Evolutionary conservation across 1,140 invertebrate genomes (phyloP), one percentile per base, ranked within the genome.

Genomic region (Oedothorax gibbosus): DNA sequence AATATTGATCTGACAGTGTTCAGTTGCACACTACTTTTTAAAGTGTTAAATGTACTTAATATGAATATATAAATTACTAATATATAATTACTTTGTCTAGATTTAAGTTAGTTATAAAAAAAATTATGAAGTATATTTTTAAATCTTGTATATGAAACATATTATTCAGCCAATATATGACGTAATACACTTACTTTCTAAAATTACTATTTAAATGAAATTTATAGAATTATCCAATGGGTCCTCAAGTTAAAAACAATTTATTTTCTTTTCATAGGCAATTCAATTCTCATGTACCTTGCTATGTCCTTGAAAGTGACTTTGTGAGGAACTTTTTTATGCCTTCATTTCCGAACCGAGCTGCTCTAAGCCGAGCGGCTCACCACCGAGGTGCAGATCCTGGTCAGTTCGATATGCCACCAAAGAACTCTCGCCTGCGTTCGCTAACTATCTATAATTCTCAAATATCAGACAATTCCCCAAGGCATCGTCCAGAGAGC

Each of bases 391-490:
- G n/a, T 56, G 21, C 51, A 15, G 77, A 86, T 20, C 51, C 21
- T 65, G 50, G 51, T 0, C 60, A 57, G 10, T 50, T 20, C 56
- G 73, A 86, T 65, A 18, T 75, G 15, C 62, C 71, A 14, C 57
- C 73, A 21, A 78, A 65, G 60, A 85, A 54, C 49, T 66, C 81
- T n/a, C 73, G 83, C 18, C 49, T 85, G 11, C 73, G 83, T 62
- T 79, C 86, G 14, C 14, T 87, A 15, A 87, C 86, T 6, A 85
- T 87, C 21, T 87, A 87, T 50, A 87, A 87, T 57, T 87, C 86
- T 15, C 84, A 85, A 18, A 85, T 85, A 18, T 68, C 83, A 12
- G 82, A 81, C 53, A 80, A 68, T 50, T 75, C 76, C 51, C 75
- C 83, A n/a, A 75, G 75, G 53, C 83, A 85, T 50, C 81, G 53